phyloP scores from a whole-genome alignment of 1,140 invertebrate genomes.

The Trichomalopsis sarcophagae region DNA sequence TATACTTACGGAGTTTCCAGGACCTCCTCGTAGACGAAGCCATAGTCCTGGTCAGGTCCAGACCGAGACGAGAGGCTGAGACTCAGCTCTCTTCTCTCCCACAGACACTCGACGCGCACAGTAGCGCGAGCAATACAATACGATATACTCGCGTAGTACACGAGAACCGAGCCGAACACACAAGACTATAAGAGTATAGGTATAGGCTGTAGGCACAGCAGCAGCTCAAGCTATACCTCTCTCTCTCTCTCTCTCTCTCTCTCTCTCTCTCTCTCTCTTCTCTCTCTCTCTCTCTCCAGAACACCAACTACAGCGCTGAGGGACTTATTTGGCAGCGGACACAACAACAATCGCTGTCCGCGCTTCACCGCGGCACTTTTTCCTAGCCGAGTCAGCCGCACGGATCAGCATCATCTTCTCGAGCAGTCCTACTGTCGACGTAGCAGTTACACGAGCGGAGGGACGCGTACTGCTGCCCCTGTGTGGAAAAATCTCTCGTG shows the following conservation, averaged over 20 bases:
- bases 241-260: background rate
- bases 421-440: background rate
- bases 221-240: background rate
- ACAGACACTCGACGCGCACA: background rate
- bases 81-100: background rate
- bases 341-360: slow-evolving; percentile 56
- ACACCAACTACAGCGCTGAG: slow-evolving; percentile 54
- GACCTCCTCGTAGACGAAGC: slow-evolving; percentile 78
- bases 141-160: background rate
- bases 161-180: background rate
- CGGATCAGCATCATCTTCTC: slow-evolving; percentile 25
- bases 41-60: slow-evolving; percentile 69
- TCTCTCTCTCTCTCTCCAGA: background rate
- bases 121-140: background rate
- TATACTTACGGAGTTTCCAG: slow-evolving; percentile 77
- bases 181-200: background rate
- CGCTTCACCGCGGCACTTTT: slow-evolving; percentile 57
- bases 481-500: background rate
- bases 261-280: background rate
- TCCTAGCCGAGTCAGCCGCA: slow-evolving; percentile 57
- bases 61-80: background rate
- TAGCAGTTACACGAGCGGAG: background rate
- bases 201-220: background rate
- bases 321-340: slow-evolving; percentile 71
- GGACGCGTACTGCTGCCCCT: background rate